Base-by-base conservation (phyloP, 2,113 vertebrate species). In the Asarcornis scutulata region DNA sequence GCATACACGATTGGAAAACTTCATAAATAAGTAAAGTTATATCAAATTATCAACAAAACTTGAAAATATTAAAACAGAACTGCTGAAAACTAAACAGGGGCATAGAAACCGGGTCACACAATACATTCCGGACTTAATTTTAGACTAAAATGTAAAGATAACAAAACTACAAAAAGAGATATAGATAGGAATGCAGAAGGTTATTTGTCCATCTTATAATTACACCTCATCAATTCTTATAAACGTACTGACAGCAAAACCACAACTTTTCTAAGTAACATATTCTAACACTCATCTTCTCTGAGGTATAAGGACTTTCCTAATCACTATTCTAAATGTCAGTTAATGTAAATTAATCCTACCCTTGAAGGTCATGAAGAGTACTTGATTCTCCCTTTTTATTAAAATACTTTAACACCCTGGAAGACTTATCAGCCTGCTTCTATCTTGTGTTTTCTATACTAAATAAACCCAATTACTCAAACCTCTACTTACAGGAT, bases 391-490 rank as follows among this genome's bases (percentile, higher is more conserved):
- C 60, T 31, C 12, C 3, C 13, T 63, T 36, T 73, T 44, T 21
- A 42, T 34, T 55, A 56, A 86, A 84, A 42, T 26, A 10, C 5
- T 22, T 4, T 4, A 40, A 29, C 44, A 48, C 67, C n/a, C 44
- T 71, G 25, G 15, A 55, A 77, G 27, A 38, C 2, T 67, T 17
- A 5, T 22, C 53, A 56, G 4, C 14, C 26, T 36, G 2, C 46
- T 58, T 56, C 7, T 80, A 25, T 20, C 48, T 42, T 8, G 2
- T 26, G 22, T 42, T 86, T 48, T 60, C 73, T 42, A 4, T 17
- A 9, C 25, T 6, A 36, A 71, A 77, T 2, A 83, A 14, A 59
- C 5, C 0, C 0, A 56, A 2, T n/a, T 64, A 42, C 5, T 44
- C 50, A 34, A 66, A 68, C 1, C 5, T 34, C 17, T 25, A 0